Percentiles rank a stretch among this genome's conserved stretches.
Evolutionary conservation across 2,797 vertebrate species (phyloP).

Genomic region (Echiichthys vipera): DNA sequence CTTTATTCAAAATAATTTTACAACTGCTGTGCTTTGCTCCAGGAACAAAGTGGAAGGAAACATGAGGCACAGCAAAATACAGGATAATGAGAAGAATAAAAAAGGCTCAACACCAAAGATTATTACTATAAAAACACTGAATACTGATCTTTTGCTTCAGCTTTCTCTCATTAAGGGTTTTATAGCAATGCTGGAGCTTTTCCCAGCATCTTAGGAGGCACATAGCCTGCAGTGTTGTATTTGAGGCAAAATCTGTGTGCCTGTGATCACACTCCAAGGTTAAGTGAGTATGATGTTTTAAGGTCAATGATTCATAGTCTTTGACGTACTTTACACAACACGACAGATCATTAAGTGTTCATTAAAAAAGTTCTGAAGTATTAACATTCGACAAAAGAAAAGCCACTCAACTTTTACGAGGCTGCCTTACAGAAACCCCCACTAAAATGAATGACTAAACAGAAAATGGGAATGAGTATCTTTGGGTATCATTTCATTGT

Average conservation of each 20-base stretch:
- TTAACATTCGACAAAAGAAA: conserved; percentile 26
- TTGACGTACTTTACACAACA: conserved; percentile 34
- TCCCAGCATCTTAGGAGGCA: conserved; percentile 34
- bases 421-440: not conserved
- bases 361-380: conserved; percentile 48
- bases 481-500: conserved; percentile 30
- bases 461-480: conserved; percentile 27
- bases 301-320: conserved; percentile 55
- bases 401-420: conserved; percentile 33
- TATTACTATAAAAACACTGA: not conserved
- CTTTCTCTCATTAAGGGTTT: conserved; percentile 60
- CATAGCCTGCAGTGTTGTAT: conserved; percentile 2
- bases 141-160: conserved; percentile 9
- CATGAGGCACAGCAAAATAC: not conserved
- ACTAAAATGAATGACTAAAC: conserved; percentile 35
- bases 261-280: conserved; percentile 50
- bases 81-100: conserved; percentile 2
- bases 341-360: conserved; percentile 26
- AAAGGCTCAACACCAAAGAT: conserved; percentile 11
- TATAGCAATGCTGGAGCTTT: conserved; percentile 47
- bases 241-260: not conserved
- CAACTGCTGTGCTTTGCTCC: not conserved
- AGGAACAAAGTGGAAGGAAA: conserved; percentile 28
- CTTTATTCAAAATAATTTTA: conserved; percentile 18
- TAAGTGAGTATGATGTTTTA: conserved; percentile 28